Base-by-base conservation (phyloP, 2,113 vertebrate species). In the Empidonax traillii region DNA sequence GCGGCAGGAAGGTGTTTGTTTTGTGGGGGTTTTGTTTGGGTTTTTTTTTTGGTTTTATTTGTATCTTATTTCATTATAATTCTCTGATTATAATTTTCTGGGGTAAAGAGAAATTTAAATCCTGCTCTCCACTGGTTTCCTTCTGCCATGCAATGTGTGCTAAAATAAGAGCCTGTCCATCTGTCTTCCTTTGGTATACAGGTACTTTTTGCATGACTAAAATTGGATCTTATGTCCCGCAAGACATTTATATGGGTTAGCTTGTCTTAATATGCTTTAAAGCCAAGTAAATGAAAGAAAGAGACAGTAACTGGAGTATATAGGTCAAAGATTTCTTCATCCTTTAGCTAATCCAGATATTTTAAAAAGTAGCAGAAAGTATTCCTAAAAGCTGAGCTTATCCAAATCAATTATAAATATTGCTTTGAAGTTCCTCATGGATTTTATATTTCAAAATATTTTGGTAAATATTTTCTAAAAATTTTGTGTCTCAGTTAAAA, bases 151-250 rank as follows among this genome's bases (percentile, higher is more conserved):
- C 37, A 69, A 53, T 62, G 8, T 83, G 51, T 89, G 72, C 93
- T 96, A 95, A 97, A 93, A 94, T 90, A 95, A 80, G 81, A 96
- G 46, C 22, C 75, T 88, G 94, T 88, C 95, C 95, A 96, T 97
- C 91, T 96, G 94, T 83, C 90, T 93, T 96, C 59, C 63, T 84
- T 81, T 80, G 39, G 17, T 93, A 83, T 33, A 71, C 91, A 95
- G 89, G 91, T 97, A 86, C 61, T 63, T 90, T 91, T 91, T 76
- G 33, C 55, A 74, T 61, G 21, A 51, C 86, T 95, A 90, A 95
- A 96, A 94, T 93, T 94, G 92, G 79, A 86, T 95, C 79, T 81
- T 86, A 23, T 47, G 71, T 88, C 85, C 83, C 5, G 0, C 41
- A 91, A 91, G 89, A 82, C 61, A 76, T 76, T 94, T 86, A 89